Conservation (phyloP, 1,140 invertebrate genomes). For the Aphaenogaster floridana region DNA sequence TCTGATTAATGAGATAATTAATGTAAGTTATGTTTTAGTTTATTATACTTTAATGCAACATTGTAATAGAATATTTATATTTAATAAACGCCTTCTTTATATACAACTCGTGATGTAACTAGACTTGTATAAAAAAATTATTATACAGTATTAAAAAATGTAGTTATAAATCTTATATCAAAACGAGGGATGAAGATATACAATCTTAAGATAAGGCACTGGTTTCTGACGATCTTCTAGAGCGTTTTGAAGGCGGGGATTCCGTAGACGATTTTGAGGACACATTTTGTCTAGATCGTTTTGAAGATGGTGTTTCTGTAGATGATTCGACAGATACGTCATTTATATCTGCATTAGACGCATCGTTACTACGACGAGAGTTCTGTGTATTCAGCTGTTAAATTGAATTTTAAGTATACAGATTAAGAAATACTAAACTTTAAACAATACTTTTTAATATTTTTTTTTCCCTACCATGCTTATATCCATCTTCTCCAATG, state of each 20-base stretch:
- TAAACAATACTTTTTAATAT: slow-evolving; percentile 8
- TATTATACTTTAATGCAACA: slow-evolving; percentile 9
- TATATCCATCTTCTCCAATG: slow-evolving; percentile 83
- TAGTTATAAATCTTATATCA: not conserved
- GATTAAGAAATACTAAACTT: slow-evolving; percentile 2
- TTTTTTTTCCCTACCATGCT: slow-evolving; percentile 77
- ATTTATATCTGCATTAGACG: slow-evolving; percentile 16
- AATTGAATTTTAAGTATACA: slow-evolving; percentile 15
- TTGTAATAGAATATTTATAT: slow-evolving; percentile 36
- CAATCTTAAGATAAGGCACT: not conserved
- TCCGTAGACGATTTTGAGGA: not conserved
- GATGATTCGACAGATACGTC: not conserved
- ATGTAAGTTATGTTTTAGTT: not conserved
- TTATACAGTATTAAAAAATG: not conserved
- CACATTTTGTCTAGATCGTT: slow-evolving; percentile 4
- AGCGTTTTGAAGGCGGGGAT: slow-evolving; percentile 12
- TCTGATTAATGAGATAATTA: slow-evolving; percentile 3
- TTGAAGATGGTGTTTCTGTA: not conserved
- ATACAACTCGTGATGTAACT: not conserved
- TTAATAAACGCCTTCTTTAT: slow-evolving; percentile 34
- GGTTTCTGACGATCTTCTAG: not conserved
- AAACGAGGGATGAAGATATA: not conserved
- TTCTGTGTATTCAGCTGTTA: slow-evolving; percentile 55
- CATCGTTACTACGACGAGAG: not conserved
- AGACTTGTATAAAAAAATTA: slow-evolving; percentile 1